A percentile compares a stretch with the other conserved stretches of the same genome.
phyloP scores from a whole-genome alignment of 2,888 invertebrate species.

The Amphipyra berbera region DNA sequence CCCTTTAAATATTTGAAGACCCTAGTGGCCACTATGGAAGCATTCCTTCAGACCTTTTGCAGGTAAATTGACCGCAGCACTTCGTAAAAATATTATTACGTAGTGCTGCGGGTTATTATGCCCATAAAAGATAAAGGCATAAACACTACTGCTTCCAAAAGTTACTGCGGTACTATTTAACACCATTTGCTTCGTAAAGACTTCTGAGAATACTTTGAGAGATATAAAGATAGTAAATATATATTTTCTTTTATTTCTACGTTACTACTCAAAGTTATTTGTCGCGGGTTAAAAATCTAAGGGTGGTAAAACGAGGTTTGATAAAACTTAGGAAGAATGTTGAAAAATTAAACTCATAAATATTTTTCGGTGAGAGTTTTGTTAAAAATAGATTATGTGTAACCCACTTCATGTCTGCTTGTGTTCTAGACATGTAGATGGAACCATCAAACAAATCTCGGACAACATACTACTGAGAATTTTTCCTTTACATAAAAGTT shows the following conservation, averaged over 20 bases:
- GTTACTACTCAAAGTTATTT: neutral
- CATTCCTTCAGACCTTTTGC: conserved; percentile 33
- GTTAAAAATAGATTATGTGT: too few species aligned
- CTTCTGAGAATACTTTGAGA: neutral
- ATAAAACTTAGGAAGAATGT: too few species aligned
- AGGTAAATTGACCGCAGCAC: conserved; percentile 15
- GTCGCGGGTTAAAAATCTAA: too few species aligned
- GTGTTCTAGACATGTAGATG: too few species aligned
- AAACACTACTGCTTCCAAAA: conserved; percentile 19
- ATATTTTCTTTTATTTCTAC: neutral
- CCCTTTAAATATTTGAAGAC: conserved; percentile 41
- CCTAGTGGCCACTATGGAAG: conserved; percentile 33
- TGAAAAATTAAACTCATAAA: too few species aligned
- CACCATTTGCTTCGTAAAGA: conserved; percentile 16
- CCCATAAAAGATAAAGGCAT: conserved; percentile 42
- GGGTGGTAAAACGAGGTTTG: too few species aligned
- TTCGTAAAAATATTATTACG: conserved; percentile 33
- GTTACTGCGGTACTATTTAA: conserved; percentile 18
- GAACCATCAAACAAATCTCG: too few species aligned
- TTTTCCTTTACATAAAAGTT: too few species aligned
- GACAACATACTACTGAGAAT: too few species aligned
- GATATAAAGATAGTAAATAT: conserved; percentile 3
- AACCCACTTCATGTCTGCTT: too few species aligned
- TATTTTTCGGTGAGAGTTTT: too few species aligned
- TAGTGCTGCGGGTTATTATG: conserved; percentile 21